A percentile compares a stretch with the other conserved stretches of the same genome.
phyloP scores from a whole-genome alignment of 2,113 vertebrate species.

The Bungarus multicinctus region DNA sequence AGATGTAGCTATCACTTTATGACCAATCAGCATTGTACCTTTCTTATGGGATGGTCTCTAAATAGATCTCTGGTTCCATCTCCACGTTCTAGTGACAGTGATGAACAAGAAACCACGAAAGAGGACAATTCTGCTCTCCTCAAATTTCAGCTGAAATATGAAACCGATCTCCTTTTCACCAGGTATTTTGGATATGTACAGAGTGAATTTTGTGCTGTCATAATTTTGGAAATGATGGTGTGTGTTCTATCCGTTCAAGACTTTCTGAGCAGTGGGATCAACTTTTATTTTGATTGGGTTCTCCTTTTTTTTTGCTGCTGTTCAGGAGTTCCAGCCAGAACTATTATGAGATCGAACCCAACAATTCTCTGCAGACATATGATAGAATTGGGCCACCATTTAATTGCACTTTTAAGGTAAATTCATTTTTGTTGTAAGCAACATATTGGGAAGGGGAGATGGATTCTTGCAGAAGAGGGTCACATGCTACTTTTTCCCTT shows the following conservation, averaged over 20 bases:
- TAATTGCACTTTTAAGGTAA: slow-evolving; percentile 79
- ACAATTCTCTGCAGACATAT: slow-evolving; percentile 66
- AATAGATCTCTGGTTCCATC: not conserved
- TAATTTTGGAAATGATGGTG: not conserved
- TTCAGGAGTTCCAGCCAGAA: slow-evolving; percentile 77
- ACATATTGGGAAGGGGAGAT: not conserved
- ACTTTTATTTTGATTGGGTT: rapidly evolving
- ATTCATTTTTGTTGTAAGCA: not conserved
- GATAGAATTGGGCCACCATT: slow-evolving; percentile 72
- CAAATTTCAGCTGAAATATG: slow-evolving; percentile 81
- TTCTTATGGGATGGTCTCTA: not conserved
- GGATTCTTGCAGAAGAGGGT: not conserved
- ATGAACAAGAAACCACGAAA: slow-evolving; percentile 74
- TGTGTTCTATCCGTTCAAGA: not conserved
- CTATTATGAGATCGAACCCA: slow-evolving; percentile 80
- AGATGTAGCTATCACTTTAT: not conserved
- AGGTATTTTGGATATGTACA: slow-evolving; percentile 66
- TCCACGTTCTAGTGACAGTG: slow-evolving; percentile 77
- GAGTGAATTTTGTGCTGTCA: not conserved
- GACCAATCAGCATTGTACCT: not conserved
- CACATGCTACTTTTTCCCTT: not conserved
- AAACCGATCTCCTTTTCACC: slow-evolving; percentile 90
- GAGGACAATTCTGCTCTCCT: slow-evolving; percentile 82
- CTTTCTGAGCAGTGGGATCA: not conserved
- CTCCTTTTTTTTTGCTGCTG: not conserved